phyloP scores from a whole-genome alignment of 2,113 vertebrate genomes.

The Macroglossus sobrinus region DNA sequence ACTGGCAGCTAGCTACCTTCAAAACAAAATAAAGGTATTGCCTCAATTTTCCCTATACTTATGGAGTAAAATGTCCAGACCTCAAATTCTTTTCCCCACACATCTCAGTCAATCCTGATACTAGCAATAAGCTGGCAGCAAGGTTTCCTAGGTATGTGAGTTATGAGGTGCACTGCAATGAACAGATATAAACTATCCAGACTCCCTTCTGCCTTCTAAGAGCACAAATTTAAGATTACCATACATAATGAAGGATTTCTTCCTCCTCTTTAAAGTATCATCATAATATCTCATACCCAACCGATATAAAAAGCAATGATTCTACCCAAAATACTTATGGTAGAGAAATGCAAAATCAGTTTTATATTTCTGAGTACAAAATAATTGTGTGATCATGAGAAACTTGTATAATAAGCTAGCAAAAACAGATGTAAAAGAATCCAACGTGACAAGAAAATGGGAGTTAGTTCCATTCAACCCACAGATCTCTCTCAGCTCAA shows the following conservation, averaged over 20 bases:
- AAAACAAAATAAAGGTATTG: neutral
- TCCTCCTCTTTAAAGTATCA: neutral
- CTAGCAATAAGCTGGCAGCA: neutral
- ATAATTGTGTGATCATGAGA: neutral
- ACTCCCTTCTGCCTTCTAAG: neutral
- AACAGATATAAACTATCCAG: neutral
- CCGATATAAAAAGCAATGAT: neutral
- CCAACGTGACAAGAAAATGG: neutral
- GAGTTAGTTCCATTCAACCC: neutral
- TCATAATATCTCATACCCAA: neutral
- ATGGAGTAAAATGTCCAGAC: neutral
- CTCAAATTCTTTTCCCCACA: neutral
- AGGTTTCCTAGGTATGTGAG: neutral
- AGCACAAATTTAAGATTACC: neutral
- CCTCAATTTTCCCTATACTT: neutral
- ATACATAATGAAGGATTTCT: neutral
- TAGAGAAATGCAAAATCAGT: neutral
- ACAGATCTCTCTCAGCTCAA: neutral
- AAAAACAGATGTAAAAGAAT: slow-evolving; percentile 24
- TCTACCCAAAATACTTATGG: neutral
- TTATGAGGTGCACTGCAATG: neutral
- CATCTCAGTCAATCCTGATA: neutral
- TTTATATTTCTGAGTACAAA: slow-evolving; percentile 26
- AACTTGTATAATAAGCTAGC: neutral
- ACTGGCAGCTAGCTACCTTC: neutral